A percentile compares a stretch with the other conserved stretches of the same genome.
Conservation (phyloP, 2,113 vertebrate species). For the Sterrhoptilus dennistouni region DNA sequence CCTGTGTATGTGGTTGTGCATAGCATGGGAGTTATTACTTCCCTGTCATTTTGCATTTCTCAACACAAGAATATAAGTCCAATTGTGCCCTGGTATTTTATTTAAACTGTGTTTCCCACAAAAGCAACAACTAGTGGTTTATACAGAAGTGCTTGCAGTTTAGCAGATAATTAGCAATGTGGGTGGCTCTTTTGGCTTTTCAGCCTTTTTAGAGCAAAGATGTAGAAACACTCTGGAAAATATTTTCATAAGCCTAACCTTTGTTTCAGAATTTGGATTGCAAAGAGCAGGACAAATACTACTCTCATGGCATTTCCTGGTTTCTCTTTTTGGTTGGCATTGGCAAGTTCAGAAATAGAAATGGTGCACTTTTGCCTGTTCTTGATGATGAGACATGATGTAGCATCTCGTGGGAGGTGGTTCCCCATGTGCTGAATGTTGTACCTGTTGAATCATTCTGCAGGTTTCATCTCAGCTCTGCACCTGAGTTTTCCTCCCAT, state of each 20-base stretch:
- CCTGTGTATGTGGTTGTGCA: neutral
- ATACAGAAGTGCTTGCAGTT: neutral
- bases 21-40: neutral
- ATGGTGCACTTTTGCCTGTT: neutral
- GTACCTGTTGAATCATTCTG: neutral
- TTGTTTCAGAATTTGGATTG: neutral
- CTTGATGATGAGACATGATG: neutral
- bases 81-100: neutral
- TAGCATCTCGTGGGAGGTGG: neutral
- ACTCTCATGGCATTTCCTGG: neutral
- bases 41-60: neutral
- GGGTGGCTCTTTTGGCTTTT: neutral
- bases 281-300: neutral
- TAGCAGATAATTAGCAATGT: neutral
- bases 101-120: neutral
- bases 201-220: neutral
- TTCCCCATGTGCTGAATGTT: neutral
- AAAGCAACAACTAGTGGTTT: neutral
- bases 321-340: neutral
- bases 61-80: neutral
- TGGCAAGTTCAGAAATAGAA: neutral
- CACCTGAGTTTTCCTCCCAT: neutral
- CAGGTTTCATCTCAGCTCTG: neutral
- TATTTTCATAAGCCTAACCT: neutral
- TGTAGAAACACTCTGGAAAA: neutral